These are phyloP conservation scores for Cynopterus brachyotis DNA, from an alignment of 2,113 vertebrate genomes.

Conservation along the genomic window DNA sequence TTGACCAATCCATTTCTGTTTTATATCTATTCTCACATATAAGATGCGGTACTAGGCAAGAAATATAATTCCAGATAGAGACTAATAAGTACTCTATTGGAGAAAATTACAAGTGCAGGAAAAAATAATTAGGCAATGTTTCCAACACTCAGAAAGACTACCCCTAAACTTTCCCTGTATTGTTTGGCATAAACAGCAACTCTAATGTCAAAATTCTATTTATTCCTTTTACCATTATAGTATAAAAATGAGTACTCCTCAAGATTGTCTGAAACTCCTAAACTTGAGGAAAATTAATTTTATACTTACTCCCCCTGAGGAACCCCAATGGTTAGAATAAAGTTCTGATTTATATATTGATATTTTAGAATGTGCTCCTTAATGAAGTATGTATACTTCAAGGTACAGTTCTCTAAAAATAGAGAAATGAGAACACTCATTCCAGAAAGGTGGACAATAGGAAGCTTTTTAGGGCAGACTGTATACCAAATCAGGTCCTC, in stretches of 20 bases:
- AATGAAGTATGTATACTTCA: neutral
- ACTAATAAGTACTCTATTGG: neutral
- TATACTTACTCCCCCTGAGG: neutral
- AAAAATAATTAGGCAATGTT: slow-evolving; percentile 10
- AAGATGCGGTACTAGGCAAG: neutral
- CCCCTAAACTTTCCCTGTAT: neutral
- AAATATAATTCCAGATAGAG: neutral
- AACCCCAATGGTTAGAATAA: neutral
- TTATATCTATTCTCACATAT: neutral
- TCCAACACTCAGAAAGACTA: neutral
- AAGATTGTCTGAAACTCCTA: neutral
- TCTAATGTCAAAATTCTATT: neutral
- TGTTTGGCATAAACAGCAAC: neutral
- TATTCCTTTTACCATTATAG: neutral
- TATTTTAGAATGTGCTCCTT: neutral
- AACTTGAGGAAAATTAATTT: neutral
- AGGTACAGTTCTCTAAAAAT: neutral
- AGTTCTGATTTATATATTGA: neutral
- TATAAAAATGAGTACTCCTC: neutral
- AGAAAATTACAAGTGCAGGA: neutral
- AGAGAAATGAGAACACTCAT: neutral
- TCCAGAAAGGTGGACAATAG: neutral
- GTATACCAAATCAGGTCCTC: neutral
- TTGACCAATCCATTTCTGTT: neutral
- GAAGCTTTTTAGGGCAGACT: neutral